Conservation (phyloP, 2,797 vertebrate species). For the Ctenopoma multispine region DNA sequence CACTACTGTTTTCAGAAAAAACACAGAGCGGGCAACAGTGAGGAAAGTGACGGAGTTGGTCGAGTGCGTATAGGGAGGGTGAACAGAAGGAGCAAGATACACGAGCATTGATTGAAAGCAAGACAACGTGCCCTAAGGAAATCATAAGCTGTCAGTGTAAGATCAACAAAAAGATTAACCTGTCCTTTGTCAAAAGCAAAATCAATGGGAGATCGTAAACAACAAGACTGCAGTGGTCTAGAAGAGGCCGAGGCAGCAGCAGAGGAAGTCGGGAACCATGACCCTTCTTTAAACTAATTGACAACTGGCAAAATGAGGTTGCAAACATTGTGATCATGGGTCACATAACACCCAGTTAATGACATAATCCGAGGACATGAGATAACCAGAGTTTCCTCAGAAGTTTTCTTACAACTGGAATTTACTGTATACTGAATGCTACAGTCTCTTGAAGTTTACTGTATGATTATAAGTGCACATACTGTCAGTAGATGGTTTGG, state of each 20-base stretch:
- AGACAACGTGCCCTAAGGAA: slow-evolving; percentile 54
- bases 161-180: slow-evolving; percentile 57
- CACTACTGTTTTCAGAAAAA: slow-evolving; percentile 35
- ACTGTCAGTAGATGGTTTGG: neutral
- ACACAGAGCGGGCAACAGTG: neutral
- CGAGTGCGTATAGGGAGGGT: neutral
- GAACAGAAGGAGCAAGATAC: slow-evolving; percentile 29
- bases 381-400: slow-evolving; percentile 16
- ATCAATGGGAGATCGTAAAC: slow-evolving; percentile 55
- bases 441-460: slow-evolving; percentile 1
- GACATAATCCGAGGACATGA: slow-evolving; percentile 33
- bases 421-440: slow-evolving; percentile 6
- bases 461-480: slow-evolving; percentile 14
- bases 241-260: slow-evolving; percentile 16
- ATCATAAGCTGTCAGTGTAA: slow-evolving; percentile 58
- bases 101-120: slow-evolving; percentile 48
- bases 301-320: slow-evolving; percentile 31
- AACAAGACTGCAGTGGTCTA: slow-evolving; percentile 2
- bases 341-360: slow-evolving; percentile 41
- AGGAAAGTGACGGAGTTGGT: neutral
- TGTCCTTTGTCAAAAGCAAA: slow-evolving; percentile 54
- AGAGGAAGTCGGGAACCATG: neutral
- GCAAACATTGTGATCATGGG: slow-evolving; percentile 31
- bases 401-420: slow-evolving; percentile 28
- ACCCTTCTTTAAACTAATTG: slow-evolving; percentile 30